Conservation (phyloP, 1,140 invertebrate genomes). For the Rhopalosiphum maidis region DNA sequence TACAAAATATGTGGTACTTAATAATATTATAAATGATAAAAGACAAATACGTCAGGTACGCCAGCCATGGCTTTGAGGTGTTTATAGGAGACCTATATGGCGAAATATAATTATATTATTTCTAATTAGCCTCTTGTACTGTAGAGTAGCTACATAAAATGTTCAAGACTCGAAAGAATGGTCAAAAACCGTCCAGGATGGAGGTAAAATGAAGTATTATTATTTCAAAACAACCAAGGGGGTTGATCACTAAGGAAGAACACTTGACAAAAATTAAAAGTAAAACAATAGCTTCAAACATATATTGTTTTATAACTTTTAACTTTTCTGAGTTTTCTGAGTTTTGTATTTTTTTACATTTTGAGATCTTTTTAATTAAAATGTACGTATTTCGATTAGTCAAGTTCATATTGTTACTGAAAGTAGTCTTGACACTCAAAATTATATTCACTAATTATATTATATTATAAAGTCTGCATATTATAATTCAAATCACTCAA, state of each 20-base stretch:
- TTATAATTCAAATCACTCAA: not conserved
- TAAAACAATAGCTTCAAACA: slow-evolving; percentile 13
- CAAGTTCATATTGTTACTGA: not conserved
- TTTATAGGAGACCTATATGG: not conserved
- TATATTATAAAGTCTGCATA: not conserved
- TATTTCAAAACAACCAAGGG: not conserved
- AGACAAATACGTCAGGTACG: not conserved
- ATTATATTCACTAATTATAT: not conserved
- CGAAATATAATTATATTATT: not conserved
- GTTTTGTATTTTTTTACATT: not conserved
- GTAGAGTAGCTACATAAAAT: not conserved
- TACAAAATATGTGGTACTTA: not conserved
- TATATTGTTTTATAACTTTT: slow-evolving; percentile 31
- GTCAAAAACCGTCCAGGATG: not conserved
- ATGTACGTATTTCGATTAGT: not conserved
- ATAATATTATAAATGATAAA: not conserved
- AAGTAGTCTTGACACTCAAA: not conserved
- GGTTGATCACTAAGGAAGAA: slow-evolving; percentile 27
- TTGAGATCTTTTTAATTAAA: slow-evolving; percentile 20
- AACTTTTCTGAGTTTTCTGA: not conserved
- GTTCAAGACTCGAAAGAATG: not conserved
- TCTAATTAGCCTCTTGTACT: slow-evolving; percentile 1
- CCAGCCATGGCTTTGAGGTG: not conserved
- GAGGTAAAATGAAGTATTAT: slow-evolving; percentile 14
- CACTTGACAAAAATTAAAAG: slow-evolving; percentile 9